These are phyloP conservation scores for Zaprionus lineosus DNA, from an alignment of 2,888 invertebrate species.

Conservation along the genomic window DNA sequence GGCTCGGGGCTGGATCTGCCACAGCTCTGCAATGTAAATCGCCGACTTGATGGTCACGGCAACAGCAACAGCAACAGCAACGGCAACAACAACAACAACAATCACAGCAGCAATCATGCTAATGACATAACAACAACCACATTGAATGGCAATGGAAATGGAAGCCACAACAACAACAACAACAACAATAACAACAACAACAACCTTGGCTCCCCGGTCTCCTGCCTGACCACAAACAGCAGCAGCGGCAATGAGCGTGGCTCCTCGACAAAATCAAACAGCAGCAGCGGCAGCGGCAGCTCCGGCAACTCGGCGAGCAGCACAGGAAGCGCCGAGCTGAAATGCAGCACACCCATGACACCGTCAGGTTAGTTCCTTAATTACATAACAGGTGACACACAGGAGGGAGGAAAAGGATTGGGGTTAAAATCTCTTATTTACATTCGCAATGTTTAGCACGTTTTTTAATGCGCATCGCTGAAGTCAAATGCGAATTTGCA, in stretches of 20 bases:
- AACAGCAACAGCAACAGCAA: constrained; percentile 67
- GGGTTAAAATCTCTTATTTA: constrained; percentile 6
- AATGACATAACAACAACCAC: constrained; percentile 59
- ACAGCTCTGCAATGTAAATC: constrained; percentile 79
- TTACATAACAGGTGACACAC: constrained; percentile 2
- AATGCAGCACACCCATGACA: constrained; percentile 82
- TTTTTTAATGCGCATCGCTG: constrained; percentile 60
- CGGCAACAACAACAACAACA: constrained; percentile 57
- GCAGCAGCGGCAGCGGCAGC: constrained; percentile 79
- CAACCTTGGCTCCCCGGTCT: constrained; percentile 80
- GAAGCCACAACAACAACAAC: constrained; percentile 59
- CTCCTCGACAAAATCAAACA: constrained; percentile 81
- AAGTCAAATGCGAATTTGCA: constrained; percentile 63
- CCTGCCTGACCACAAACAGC: constrained; percentile 80
- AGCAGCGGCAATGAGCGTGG: constrained; percentile 81
- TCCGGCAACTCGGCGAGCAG: constrained; percentile 78
- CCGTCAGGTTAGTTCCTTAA: constrained; percentile 79
- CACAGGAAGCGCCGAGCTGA: constrained; percentile 78
- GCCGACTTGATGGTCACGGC: constrained; percentile 79
- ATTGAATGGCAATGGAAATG: constrained; percentile 64
- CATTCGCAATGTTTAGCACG: constrained; percentile 50
- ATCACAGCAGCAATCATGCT: constrained; percentile 61
- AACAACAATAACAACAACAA: constrained; percentile 68
- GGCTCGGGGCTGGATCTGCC: constrained; percentile 81
- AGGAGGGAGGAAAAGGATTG: background rate